Evolutionary conservation across 2,113 vertebrate species (phyloP), one percentile per base, ranked within the genome.

Genomic region (Chaenogobius annularis): DNA sequence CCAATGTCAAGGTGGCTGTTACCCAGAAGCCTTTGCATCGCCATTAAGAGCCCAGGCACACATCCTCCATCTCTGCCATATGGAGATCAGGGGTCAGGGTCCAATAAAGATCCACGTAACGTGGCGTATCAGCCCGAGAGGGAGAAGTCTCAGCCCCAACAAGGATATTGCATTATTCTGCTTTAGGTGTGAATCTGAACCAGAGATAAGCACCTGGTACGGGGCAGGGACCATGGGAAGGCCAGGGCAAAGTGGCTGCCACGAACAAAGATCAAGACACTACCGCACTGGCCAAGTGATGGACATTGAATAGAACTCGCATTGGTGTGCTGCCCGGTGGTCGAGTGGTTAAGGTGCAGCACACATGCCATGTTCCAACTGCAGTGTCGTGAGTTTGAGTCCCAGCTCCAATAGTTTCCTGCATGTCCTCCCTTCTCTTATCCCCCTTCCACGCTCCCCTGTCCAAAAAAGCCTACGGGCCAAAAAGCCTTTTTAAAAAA

Each of bases 141-240:
- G 81, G 65, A 72, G 78, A 70, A 66, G 72, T 77, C 77, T 61
- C 46, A 13, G 70, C 22, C n/a, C 55, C 13, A 68, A 73, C 80
- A 86, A 50, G 56, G 77, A 90, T 73, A 81, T 91, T 89, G 88
- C 74, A 92, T 90, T 85, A 89, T 77, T 86, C 72, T 69, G 87
- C 89, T 89, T 93, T 90, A 90, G 70, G 80, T 83, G 90, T 90
- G 87, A 85, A 92, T 92, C 89, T 73, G 79, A 87, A 88, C 69
- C 35, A 71, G 83, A 90, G 82, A 90, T 90, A 84, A 84, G 80
- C 56, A 69, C 77, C 66, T 58, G 71, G 72, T 62, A 55, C 68
- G 81, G 75, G 85, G 77, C 85, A 66, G 82, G 44, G 67, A 71
- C 74, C 35, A 77, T 40, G 64, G 85, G 19, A 63, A 1, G 56